phyloP scores from a whole-genome alignment of 2,113 vertebrate genomes.

The Sialia sialis region DNA sequence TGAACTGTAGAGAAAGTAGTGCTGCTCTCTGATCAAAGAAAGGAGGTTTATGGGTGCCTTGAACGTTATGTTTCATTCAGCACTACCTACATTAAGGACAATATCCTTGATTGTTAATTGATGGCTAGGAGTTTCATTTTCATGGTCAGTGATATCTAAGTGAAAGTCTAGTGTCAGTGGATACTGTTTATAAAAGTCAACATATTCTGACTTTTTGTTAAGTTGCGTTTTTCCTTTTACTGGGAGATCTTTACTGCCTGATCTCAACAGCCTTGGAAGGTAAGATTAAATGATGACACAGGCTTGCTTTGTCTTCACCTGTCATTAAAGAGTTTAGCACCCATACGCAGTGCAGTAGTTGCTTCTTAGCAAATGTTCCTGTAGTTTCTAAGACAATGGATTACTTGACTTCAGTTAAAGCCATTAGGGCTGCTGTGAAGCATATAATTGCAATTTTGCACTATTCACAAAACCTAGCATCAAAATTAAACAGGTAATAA shows the following conservation, averaged over 20 bases:
- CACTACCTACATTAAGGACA: background rate
- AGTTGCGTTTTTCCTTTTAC: background rate
- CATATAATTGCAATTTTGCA: background rate
- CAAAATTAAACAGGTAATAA: background rate
- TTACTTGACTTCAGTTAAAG: background rate
- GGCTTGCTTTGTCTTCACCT: background rate
- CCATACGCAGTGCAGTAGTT: background rate
- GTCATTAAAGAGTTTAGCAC: background rate
- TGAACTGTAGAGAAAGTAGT: background rate
- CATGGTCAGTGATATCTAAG: background rate
- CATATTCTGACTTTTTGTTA: background rate
- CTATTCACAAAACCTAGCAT: background rate
- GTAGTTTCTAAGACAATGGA: background rate
- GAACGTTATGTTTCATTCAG: background rate
- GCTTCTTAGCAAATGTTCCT: background rate
- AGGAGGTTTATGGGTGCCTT: background rate
- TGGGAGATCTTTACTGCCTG: background rate
- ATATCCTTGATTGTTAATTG: rapidly evolving
- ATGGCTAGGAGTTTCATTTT: background rate
- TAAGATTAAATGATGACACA: background rate
- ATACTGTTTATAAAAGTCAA: background rate
- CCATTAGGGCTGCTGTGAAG: background rate
- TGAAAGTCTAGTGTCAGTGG: background rate
- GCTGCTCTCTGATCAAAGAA: background rate
- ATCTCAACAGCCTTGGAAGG: background rate